Evolutionary conservation across 2,113 vertebrate species (phyloP).

Genomic region (Eolophus roseicapilla): DNA sequence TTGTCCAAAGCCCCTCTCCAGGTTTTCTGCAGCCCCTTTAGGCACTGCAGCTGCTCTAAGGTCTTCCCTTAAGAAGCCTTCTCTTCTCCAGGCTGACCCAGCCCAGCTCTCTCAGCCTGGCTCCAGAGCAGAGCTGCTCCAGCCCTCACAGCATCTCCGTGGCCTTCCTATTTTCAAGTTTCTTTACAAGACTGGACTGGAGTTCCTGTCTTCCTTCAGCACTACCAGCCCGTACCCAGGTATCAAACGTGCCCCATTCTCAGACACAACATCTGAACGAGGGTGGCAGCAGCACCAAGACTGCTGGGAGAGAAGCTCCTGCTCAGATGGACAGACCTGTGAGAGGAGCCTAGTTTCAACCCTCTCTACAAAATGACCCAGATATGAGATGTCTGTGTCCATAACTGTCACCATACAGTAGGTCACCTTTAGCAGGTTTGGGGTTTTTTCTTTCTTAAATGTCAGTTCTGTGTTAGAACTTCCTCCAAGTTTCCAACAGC

Average conservation of each 20-base stretch:
- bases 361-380: neutral
- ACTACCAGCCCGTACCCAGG: neutral
- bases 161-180: neutral
- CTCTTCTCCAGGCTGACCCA: neutral
- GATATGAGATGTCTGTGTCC: neutral
- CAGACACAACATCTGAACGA: accelerated
- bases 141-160: neutral
- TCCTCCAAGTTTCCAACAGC: neutral
- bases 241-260: neutral
- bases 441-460: neutral
- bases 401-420: too few species aligned
- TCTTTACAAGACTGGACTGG: neutral
- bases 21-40: too few species aligned
- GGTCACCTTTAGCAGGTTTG: neutral
- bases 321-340: neutral
- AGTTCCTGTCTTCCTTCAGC: neutral
- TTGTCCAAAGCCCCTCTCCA: too few species aligned
- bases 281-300: neutral
- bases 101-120: neutral
- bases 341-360: neutral
- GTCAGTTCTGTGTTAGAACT: neutral
- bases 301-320: neutral
- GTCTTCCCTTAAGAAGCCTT: too few species aligned
- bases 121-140: neutral
- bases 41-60: too few species aligned